phyloP scores from a whole-genome alignment of 2,797 vertebrate genomes.

The Glossophaga mutica region DNA sequence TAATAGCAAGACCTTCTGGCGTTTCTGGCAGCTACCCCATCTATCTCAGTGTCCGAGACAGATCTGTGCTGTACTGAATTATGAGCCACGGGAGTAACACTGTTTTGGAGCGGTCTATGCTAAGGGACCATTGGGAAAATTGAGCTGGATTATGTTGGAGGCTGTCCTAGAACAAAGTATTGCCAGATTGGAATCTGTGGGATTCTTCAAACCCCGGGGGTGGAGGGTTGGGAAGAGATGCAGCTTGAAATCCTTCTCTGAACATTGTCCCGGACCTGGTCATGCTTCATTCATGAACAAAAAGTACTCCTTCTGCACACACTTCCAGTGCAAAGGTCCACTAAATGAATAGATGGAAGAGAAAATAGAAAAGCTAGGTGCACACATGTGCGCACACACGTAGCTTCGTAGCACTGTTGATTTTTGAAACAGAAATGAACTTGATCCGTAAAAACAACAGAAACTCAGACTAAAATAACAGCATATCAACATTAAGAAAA shows the following conservation, averaged over 20 bases:
- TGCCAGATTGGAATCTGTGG: neutral
- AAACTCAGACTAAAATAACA: neutral
- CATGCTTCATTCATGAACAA: neutral
- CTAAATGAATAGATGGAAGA: too few relatives aligned
- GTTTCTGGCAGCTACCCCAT: neutral
- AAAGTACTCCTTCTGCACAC: neutral
- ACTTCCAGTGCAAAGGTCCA: neutral
- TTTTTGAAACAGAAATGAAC: conserved; percentile 9
- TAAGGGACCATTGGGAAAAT: neutral
- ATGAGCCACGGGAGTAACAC: neutral
- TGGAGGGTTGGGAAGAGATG: too few relatives aligned
- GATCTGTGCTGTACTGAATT: neutral
- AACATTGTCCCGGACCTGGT: neutral
- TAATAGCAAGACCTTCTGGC: neutral
- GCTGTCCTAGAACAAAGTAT: neutral
- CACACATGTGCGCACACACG: neutral
- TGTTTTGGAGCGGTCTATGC: neutral
- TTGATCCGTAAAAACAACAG: neutral
- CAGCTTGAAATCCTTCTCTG: neutral
- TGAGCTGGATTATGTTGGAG: neutral
- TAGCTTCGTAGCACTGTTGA: neutral
- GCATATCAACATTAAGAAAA: neutral
- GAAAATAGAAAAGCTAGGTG: neutral
- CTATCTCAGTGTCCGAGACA: neutral
- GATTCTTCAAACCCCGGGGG: neutral